Conservation (phyloP, 2,113 vertebrate genomes). For the Prunella himalayana region DNA sequence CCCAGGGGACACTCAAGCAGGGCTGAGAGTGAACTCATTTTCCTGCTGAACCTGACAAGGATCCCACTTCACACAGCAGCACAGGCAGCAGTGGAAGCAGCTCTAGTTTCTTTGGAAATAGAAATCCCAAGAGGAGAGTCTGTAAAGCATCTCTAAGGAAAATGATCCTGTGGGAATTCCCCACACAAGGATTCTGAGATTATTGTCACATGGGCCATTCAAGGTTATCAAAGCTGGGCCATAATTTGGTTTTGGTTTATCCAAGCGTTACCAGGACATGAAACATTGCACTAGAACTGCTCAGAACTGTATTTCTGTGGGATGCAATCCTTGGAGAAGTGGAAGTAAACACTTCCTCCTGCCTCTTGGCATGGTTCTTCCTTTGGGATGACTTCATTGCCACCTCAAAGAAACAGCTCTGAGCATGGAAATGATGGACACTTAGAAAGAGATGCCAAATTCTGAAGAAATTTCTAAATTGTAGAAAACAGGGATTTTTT, state of each 20-base stretch:
- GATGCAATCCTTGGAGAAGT: not conserved
- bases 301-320: not conserved
- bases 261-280: accelerated
- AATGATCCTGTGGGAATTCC: not conserved
- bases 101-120: not conserved
- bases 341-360: not conserved
- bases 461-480: not conserved
- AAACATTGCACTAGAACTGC: not conserved
- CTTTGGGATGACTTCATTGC: not conserved
- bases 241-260: not conserved
- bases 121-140: not conserved
- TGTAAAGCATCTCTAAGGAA: not conserved
- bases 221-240: not conserved
- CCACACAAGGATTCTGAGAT: not conserved
- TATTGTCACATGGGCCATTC: not conserved
- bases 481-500: not conserved
- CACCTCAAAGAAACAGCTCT: not conserved
- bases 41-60: not conserved
- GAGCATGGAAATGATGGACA: accelerated
- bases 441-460: not conserved
- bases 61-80: not conserved
- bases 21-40: not conserved
- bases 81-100: not conserved
- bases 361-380: not conserved
- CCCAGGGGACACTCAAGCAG: not conserved